Percentiles rank a stretch among this genome's conserved stretches.
phyloP scores from a whole-genome alignment of 2,113 vertebrate genomes.

The Vimba vimba region DNA sequence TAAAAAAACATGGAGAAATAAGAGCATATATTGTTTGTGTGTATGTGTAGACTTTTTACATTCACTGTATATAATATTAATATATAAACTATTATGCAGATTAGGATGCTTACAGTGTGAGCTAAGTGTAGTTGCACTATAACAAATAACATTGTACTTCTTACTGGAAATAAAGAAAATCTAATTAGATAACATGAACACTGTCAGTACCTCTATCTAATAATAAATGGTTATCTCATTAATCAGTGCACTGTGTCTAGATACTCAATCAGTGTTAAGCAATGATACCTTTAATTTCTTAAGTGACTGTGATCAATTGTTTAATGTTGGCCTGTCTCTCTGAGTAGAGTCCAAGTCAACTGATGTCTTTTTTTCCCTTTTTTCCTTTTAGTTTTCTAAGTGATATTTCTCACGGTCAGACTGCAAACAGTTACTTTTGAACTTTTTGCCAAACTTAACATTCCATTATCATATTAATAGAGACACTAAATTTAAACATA shows the following conservation, averaged over 20 bases:
- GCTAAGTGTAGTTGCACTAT: neutral
- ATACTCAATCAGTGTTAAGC: constrained; percentile 2
- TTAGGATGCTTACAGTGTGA: neutral
- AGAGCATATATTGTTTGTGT: no score
- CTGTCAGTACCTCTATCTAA: neutral
- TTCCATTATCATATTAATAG: constrained; percentile 30
- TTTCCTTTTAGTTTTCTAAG: neutral
- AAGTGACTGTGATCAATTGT: constrained; percentile 34
- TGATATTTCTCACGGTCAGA: neutral
- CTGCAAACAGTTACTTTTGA: constrained; percentile 8
- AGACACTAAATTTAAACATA: constrained; percentile 36
- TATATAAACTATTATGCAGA: no score
- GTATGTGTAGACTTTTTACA: no score
- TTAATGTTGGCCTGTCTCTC: constrained; percentile 12
- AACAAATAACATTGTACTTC: neutral
- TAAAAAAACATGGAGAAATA: neutral
- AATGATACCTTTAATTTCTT: constrained; percentile 19
- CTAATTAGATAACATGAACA: neutral
- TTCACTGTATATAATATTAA: neutral
- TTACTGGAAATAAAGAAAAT: neutral
- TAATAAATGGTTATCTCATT: neutral
- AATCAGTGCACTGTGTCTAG: neutral
- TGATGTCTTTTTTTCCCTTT: neutral
- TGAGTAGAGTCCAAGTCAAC: neutral
- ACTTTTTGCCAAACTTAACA: constrained; percentile 28